Base-by-base conservation (phyloP, 2,797 vertebrate genomes). In the Siniperca obscura region DNA sequence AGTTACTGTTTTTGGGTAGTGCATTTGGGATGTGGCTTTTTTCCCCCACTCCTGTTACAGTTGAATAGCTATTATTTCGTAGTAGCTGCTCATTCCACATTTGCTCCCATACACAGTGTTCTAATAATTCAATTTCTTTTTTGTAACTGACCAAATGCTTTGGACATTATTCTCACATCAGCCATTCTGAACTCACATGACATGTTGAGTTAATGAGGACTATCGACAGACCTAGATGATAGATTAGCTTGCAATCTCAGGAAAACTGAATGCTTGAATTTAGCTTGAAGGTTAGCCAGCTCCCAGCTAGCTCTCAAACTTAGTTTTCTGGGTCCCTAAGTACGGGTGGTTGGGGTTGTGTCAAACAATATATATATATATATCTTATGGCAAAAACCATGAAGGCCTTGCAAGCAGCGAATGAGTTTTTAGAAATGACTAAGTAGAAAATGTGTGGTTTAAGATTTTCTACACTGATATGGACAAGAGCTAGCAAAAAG, bases 151-250 rank as follows among this genome's bases (percentile, higher is more conserved):
- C 38, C 52, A 40, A 34, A 77, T 7, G 17, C 22, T 60, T 79
- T 36, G 10, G 79, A 74, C 85, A 72, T 90, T 90, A 84, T 84
- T 90, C 90, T 79, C 85, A 80, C 83, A 76, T 79, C 86, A 85
- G 90, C 89, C 85, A 34, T 85, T 83, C 59, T 75, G 59, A 87
- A 75, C n/a, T 71, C 62, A 21, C 48, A 65, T 64, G 0, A 66
- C 52, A 38, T 42, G 42, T 76, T 30, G 65, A 53, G 46, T 27
- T 74, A 72, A 78, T 38, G 12, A 80, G 64, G 57, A 44, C 65
- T 64, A 46, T 74, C 36, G 2, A 46, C 68, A 76, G 53, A 77
- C 40, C 27, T 73, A 34, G 59, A 59, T 70, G 62, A 69, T 69
- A 68, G 70, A 75, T 80, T 62, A 71, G 74, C 72, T 83, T 80